A percentile compares a stretch with the other conserved stretches of the same genome.
phyloP scores from a whole-genome alignment of 2,888 invertebrate species.

The Pherbina coryleti region DNA sequence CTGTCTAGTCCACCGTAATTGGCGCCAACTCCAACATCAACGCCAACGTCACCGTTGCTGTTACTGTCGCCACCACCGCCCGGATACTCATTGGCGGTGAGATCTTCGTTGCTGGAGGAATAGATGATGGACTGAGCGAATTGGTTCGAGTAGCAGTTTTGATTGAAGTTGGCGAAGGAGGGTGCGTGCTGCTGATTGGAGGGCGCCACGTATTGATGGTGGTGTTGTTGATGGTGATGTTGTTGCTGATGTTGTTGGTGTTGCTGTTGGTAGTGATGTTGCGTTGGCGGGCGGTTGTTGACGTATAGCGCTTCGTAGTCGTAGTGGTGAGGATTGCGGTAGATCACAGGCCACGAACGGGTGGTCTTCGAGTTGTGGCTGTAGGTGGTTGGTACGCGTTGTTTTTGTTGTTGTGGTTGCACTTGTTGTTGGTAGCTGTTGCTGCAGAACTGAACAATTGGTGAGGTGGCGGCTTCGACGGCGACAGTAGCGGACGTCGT shows the following conservation, averaged over 20 bases:
- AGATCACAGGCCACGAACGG: constrained; percentile 70
- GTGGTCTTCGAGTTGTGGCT: constrained; percentile 68
- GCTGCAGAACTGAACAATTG: constrained; percentile 28
- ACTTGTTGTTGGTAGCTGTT: constrained; percentile 42
- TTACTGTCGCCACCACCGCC: constrained; percentile 37
- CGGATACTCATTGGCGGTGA: constrained; percentile 52
- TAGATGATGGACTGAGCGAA: constrained; percentile 65
- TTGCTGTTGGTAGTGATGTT: constrained; percentile 29
- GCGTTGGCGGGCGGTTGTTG: constrained; percentile 49
- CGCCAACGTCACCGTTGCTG: constrained; percentile 37
- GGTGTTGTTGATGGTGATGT: constrained; percentile 41
- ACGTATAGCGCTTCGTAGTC: constrained; percentile 68
- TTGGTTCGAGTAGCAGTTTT: constrained; percentile 66
- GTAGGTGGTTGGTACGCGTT: constrained; percentile 56
- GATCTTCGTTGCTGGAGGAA: constrained; percentile 65
- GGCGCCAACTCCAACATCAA: constrained; percentile 24
- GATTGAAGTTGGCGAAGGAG: constrained; percentile 55
- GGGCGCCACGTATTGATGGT: constrained; percentile 38
- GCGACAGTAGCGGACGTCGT: constrained; percentile 40
- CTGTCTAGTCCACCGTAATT: constrained; percentile 19
- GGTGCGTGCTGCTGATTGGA: constrained; percentile 29
- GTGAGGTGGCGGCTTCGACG: constrained; percentile 47
- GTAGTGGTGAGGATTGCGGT: constrained; percentile 68
- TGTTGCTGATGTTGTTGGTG: constrained; percentile 27
- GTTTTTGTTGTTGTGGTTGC: constrained; percentile 43